Conservation (phyloP, 2,888 invertebrate species). For the Apamea epomidion region DNA sequence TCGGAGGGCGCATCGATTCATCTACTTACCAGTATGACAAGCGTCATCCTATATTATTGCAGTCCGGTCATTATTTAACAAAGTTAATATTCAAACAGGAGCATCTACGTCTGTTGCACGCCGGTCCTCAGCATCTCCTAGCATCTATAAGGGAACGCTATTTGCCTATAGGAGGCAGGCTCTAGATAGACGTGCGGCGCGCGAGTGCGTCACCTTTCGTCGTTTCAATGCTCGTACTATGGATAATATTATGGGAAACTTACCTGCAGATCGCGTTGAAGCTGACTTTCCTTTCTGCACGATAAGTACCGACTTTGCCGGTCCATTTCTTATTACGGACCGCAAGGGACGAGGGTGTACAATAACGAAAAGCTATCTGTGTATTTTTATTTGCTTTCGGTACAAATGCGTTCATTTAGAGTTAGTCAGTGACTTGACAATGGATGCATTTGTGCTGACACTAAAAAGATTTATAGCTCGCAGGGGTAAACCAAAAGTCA, state of each 20-base stretch:
- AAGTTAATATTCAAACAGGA: constrained; percentile 9
- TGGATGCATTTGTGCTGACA: constrained; percentile 5
- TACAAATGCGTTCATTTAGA: constrained; percentile 18
- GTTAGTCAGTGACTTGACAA: constrained; percentile 13
- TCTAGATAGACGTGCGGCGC: constrained; percentile 10
- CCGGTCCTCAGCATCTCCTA: constrained; percentile 11
- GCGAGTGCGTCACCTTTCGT: constrained; percentile 11
- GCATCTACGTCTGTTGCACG: constrained; percentile 10
- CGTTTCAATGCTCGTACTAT: constrained; percentile 20
- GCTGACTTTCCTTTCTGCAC: constrained; percentile 16
- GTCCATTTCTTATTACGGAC: constrained; percentile 20
- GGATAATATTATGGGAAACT: constrained; percentile 35
- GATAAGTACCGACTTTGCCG: constrained; percentile 21
- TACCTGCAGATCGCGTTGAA: constrained; percentile 20
- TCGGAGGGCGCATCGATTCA: constrained; percentile 11
- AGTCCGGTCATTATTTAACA: neutral
- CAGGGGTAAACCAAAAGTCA: constrained; percentile 11
- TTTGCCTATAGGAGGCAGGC: constrained; percentile 20
- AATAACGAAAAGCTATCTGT: constrained; percentile 8
- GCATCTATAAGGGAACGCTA: constrained; percentile 13
- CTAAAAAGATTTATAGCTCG: constrained; percentile 11
- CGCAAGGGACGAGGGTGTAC: constrained; percentile 2
- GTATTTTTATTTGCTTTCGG: neutral
- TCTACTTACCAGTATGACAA: constrained; percentile 6
- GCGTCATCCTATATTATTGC: constrained; percentile 8